phyloP scores from a whole-genome alignment of 2,888 invertebrate genomes.

The Stratiomys singularior region DNA sequence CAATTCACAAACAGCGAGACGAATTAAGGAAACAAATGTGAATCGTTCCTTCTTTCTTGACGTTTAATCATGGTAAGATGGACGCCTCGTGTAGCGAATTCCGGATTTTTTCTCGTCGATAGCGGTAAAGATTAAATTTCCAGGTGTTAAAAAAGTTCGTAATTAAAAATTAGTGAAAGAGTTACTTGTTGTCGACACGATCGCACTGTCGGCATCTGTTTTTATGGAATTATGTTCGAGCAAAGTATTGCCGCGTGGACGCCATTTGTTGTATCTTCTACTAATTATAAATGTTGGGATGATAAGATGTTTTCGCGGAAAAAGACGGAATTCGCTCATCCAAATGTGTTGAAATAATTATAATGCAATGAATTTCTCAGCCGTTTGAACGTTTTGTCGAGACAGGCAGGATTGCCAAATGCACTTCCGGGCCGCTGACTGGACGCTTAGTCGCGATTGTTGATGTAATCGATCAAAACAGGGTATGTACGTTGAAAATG shows the following conservation, averaged over 20 bases:
- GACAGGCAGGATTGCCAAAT: constrained; percentile 96
- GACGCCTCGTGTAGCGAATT: constrained; percentile 24
- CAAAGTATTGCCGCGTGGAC: neutral
- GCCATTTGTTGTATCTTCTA: neutral
- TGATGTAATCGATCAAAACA: constrained; percentile 97
- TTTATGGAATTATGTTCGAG: too few relatives aligned
- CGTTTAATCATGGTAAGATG: constrained; percentile 65
- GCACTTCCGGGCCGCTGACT: constrained; percentile 88
- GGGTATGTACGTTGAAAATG: constrained; percentile 69
- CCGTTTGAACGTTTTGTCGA: constrained; percentile 94
- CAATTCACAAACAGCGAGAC: too few relatives aligned
- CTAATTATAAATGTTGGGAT: too few relatives aligned
- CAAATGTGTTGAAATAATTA: neutral
- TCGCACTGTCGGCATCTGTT: too few relatives aligned
- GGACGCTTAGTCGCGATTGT: constrained; percentile 95
- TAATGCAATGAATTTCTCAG: constrained; percentile 64
- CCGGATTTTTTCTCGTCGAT: constrained; percentile 1
- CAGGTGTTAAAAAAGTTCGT: too few relatives aligned
- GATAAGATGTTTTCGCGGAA: neutral
- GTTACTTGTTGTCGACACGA: too few relatives aligned
- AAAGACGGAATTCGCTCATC: neutral
- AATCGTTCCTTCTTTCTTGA: constrained; percentile 63
- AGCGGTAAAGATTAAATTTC: neutral
- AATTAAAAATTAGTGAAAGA: neutral
- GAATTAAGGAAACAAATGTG: neutral